Evolutionary conservation across 2,797 vertebrate genomes (phyloP).

Genomic region (Eutrigla gurnardus): DNA sequence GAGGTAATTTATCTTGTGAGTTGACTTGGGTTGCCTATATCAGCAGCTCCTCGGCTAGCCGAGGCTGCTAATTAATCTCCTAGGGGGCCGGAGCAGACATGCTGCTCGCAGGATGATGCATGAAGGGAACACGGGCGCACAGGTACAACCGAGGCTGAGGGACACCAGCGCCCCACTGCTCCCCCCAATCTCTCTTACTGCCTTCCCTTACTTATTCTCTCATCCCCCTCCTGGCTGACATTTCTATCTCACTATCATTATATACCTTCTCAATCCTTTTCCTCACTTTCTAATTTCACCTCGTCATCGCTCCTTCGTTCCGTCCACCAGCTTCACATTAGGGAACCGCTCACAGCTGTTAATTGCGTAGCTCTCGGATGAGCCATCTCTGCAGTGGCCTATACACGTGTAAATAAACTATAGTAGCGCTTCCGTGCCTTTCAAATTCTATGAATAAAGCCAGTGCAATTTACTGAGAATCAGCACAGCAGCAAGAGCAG

Average conservation of each 20-base stretch:
- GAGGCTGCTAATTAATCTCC: constrained; percentile 75
- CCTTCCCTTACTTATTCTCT: constrained; percentile 24
- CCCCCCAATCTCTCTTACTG: constrained; percentile 4
- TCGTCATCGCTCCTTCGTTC: background rate
- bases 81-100: constrained; percentile 55
- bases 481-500: background rate
- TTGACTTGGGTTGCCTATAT: constrained; percentile 61
- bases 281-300: background rate
- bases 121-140: constrained; percentile 54
- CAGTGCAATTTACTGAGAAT: background rate
- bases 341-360: constrained; percentile 2
- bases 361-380: constrained; percentile 36
- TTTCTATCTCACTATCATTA: constrained; percentile 25
- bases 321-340: background rate
- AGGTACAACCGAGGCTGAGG: constrained; percentile 35
- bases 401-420: constrained; percentile 29
- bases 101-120: constrained; percentile 70
- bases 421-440: constrained; percentile 11
- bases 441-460: constrained; percentile 17
- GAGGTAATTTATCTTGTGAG: constrained; percentile 72
- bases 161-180: constrained; percentile 4
- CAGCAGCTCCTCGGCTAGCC: constrained; percentile 65
- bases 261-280: background rate
- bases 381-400: constrained; percentile 48
- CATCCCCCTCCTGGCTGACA: constrained; percentile 3